phyloP scores from a whole-genome alignment of 2,113 vertebrate species.

The Tychaedon coryphoeus region DNA sequence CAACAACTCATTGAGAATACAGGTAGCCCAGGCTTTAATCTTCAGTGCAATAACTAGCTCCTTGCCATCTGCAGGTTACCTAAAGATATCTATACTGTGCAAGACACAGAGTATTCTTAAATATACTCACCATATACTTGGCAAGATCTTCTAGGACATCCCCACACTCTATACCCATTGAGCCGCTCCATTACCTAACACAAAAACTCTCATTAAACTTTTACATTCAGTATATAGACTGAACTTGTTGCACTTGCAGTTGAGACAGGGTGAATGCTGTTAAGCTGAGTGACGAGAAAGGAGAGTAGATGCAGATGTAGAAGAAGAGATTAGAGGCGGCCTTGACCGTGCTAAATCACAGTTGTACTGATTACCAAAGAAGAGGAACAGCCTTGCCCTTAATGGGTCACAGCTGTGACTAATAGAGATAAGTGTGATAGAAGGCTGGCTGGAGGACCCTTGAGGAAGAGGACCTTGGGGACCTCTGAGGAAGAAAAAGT shows the following conservation, averaged over 20 bases:
- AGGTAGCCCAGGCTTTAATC: not conserved
- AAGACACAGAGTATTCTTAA: not conserved
- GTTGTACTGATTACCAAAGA: too few species aligned
- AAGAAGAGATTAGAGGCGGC: too few species aligned
- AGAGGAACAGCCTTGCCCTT: too few species aligned
- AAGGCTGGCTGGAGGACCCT: too few species aligned
- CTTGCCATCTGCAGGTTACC: not conserved
- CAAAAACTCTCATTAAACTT: not conserved
- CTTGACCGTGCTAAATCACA: too few species aligned
- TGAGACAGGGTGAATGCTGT: not conserved
- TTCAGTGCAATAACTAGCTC: not conserved
- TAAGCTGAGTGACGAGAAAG: not conserved
- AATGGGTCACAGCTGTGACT: too few species aligned
- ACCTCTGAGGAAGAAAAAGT: too few species aligned
- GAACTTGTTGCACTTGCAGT: not conserved
- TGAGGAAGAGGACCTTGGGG: too few species aligned
- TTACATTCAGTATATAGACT: fast-evolving
- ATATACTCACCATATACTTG: not conserved
- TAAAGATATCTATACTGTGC: not conserved
- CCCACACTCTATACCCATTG: not conserved
- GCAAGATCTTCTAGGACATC: not conserved
- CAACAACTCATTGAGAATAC: not conserved
- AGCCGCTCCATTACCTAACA: not conserved
- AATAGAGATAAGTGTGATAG: too few species aligned
- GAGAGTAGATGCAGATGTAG: not conserved